Conservation (phyloP, 1,140 invertebrate species). For the Bombus confusus region DNA sequence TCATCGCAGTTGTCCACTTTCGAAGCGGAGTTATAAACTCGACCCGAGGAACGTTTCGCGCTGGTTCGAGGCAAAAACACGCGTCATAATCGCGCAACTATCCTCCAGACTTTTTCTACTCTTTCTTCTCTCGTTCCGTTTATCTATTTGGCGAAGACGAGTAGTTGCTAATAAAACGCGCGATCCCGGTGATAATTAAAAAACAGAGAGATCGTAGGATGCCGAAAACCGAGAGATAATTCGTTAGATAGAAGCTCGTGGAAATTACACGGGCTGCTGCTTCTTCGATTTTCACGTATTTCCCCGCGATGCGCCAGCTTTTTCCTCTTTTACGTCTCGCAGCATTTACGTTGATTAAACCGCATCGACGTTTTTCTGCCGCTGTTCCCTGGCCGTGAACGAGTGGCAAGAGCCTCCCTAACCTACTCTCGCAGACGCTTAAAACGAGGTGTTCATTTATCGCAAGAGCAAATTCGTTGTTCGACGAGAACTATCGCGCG, state of each 20-base stretch:
- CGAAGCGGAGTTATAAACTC: slow-evolving; percentile 10
- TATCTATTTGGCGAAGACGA: not conserved
- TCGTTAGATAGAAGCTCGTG: not conserved
- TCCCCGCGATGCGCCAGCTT: not conserved
- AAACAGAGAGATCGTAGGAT: not conserved
- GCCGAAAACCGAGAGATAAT: slow-evolving; percentile 27
- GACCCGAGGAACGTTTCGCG: not conserved
- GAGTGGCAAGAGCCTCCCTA: not conserved
- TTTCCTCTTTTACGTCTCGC: not conserved
- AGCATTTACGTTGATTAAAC: slow-evolving; percentile 15
- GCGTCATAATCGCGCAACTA: slow-evolving; percentile 7
- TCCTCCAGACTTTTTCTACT: not conserved
- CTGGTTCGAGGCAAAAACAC: not conserved
- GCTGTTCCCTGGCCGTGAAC: slow-evolving; percentile 7
- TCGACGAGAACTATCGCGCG: not conserved
- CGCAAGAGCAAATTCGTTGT: not conserved
- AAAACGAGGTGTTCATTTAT: not conserved
- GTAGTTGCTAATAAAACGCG: not conserved
- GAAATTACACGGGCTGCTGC: slow-evolving; percentile 34
- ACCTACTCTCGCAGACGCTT: not conserved
- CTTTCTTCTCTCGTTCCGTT: not conserved
- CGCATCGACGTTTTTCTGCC: slow-evolving; percentile 10
- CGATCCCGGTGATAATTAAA: slow-evolving; percentile 38
- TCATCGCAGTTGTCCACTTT: not conserved
- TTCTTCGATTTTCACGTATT: slow-evolving; percentile 40